A percentile compares a stretch with the other conserved stretches of the same genome.
phyloP scores from a whole-genome alignment of 2,888 invertebrate species.

The Epinotia bilunana region DNA sequence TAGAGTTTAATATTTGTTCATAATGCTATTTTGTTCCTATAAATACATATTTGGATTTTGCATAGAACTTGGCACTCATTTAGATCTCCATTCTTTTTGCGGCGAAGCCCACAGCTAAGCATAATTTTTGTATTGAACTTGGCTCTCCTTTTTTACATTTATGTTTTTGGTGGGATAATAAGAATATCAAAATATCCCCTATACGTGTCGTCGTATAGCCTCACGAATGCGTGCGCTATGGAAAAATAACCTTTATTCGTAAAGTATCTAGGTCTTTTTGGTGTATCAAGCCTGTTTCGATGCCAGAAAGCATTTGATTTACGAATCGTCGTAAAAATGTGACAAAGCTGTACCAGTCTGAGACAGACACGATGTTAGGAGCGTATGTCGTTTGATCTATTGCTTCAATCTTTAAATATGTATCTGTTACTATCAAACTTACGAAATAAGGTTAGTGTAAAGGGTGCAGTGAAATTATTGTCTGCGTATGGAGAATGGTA shows the following conservation, averaged over 20 bases:
- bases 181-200: conserved; percentile 39
- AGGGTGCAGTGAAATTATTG: neutral
- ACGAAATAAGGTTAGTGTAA: conserved; percentile 3
- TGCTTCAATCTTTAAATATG: conserved; percentile 34
- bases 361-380: conserved; percentile 46
- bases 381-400: conserved; percentile 43
- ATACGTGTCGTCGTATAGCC: conserved; percentile 31
- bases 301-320: conserved; percentile 50
- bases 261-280: neutral
- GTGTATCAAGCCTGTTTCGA: conserved; percentile 11
- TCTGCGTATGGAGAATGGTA: neutral
- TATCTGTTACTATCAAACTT: conserved; percentile 23
- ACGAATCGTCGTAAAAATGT: conserved; percentile 53
- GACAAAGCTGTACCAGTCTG: conserved; percentile 53
- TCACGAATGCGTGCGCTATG: neutral
- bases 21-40: no score
- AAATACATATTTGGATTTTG: no score
- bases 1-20: no score
- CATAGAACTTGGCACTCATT: no score
- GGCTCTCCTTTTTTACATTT: no score
- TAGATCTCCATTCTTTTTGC: no score
- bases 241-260: conserved; percentile 8
- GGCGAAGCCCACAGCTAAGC: no score
- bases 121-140: no score
- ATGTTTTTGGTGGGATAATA: no score